These are phyloP conservation scores for Macrotus californicus DNA, from an alignment of 2,113 vertebrate species.

Conservation along the genomic window DNA sequence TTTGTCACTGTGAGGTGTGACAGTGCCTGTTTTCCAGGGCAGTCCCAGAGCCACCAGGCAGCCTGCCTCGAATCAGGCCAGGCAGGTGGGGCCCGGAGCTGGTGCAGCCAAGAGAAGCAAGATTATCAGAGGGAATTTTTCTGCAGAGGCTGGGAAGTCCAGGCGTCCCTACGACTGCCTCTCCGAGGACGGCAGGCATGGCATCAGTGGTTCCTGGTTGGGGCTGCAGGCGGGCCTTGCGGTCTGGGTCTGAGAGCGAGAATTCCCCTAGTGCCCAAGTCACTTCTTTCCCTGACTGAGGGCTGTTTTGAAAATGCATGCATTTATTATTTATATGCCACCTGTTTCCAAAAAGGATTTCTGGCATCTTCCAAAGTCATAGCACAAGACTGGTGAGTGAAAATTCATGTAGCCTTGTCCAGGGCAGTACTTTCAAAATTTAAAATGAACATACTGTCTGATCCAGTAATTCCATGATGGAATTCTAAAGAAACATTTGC, in stretches of 20 bases:
- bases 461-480: background rate
- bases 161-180: background rate
- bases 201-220: background rate
- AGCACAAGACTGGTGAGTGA: background rate
- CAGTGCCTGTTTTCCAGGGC: background rate
- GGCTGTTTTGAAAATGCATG: constrained; percentile 12
- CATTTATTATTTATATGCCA: constrained; percentile 47
- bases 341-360: constrained; percentile 14
- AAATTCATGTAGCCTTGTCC: background rate
- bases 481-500: background rate
- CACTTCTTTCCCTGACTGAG: background rate
- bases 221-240: background rate
- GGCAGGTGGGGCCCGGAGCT: background rate
- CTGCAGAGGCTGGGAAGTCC: background rate
- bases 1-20: background rate
- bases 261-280: background rate
- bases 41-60: background rate
- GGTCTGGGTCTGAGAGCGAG: background rate
- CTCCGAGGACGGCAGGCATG: background rate
- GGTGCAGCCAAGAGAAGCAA: constrained; percentile 1
- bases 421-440: background rate
- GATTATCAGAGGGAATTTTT: background rate
- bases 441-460: background rate
- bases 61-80: constrained; percentile 9
- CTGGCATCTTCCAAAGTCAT: background rate